These are phyloP conservation scores for Sebastes fasciatus DNA, from an alignment of 2,113 vertebrate species.

Conservation along the genomic window DNA sequence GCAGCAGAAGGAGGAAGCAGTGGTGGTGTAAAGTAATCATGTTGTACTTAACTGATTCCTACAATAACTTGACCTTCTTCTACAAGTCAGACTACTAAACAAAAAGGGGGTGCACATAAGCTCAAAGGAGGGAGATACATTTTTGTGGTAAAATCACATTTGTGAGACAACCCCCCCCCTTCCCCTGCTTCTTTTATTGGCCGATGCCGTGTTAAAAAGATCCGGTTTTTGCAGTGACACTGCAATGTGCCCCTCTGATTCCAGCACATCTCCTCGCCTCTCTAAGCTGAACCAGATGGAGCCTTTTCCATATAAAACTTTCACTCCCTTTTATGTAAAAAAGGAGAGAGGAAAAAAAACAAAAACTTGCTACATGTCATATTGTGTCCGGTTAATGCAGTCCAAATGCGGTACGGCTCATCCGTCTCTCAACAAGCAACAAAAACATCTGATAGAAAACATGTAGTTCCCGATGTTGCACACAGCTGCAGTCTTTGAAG, in stretches of 20 bases:
- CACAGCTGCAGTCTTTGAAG: slow-evolving; percentile 5
- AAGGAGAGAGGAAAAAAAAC: not conserved
- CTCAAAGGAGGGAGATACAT: not conserved
- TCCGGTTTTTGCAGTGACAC: slow-evolving; percentile 69
- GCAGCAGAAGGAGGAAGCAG: slow-evolving; percentile 45
- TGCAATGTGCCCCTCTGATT: slow-evolving; percentile 50
- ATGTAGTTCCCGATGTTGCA: not conserved
- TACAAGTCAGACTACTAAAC: not conserved
- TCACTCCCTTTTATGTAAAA: slow-evolving; percentile 73
- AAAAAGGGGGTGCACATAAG: not conserved
- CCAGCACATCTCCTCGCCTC: slow-evolving; percentile 72
- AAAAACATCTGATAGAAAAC: slow-evolving; percentile 14
- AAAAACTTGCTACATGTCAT: slow-evolving; percentile 46
- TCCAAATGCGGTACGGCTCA: slow-evolving; percentile 57
- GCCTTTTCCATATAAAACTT: slow-evolving; percentile 77
- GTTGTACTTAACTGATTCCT: slow-evolving; percentile 16
- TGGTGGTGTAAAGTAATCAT: slow-evolving; percentile 36
- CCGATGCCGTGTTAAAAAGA: slow-evolving; percentile 61
- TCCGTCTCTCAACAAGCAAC: slow-evolving; percentile 38
- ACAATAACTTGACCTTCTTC: not conserved
- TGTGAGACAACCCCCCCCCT: slow-evolving; percentile 15
- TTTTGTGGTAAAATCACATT: slow-evolving; percentile 24
- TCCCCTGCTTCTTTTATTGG: slow-evolving; percentile 41
- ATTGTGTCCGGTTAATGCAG: slow-evolving; percentile 75
- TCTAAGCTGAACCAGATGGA: slow-evolving; percentile 82